phyloP scores from a whole-genome alignment of 1,140 invertebrate species.

The Episyrphus balteatus region DNA sequence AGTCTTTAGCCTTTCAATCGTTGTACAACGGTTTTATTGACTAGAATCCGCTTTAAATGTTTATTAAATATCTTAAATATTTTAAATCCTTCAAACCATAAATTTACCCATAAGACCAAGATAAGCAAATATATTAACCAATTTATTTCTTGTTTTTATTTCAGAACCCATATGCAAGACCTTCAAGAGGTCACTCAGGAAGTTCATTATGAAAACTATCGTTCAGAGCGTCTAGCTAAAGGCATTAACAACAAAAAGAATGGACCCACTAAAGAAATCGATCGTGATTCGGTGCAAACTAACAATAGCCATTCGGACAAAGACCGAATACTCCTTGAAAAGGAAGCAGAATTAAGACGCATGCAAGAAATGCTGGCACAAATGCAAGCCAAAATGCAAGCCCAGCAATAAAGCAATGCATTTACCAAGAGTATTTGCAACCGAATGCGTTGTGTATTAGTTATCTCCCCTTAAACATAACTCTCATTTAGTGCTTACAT shows the following conservation, averaged over 20 bases:
- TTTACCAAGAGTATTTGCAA: too few species aligned
- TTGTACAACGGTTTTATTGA: too few species aligned
- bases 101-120: too few species aligned
- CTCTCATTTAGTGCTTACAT: too few species aligned
- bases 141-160: slow-evolving; percentile 12
- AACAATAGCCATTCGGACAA: slow-evolving; percentile 51
- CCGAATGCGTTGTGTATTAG: too few species aligned
- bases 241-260: slow-evolving; percentile 48
- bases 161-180: slow-evolving; percentile 91
- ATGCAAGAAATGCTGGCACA: slow-evolving; percentile 93
- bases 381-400: slow-evolving; percentile 87
- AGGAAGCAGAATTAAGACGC: slow-evolving; percentile 77
- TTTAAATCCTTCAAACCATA: too few species aligned
- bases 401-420: slow-evolving; percentile 38
- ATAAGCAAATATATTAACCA: too few species aligned
- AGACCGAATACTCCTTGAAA: slow-evolving; percentile 76
- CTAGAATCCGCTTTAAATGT: too few species aligned
- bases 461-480: too few species aligned
- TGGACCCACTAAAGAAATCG: slow-evolving; percentile 17
- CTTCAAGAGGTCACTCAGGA: slow-evolving; percentile 90
- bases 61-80: too few species aligned
- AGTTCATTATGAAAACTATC: slow-evolving; percentile 95
- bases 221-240: slow-evolving; percentile 74
- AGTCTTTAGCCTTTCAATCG: too few species aligned
- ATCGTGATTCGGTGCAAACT: slow-evolving; percentile 17